Base-by-base conservation (phyloP, 2,797 vertebrate genomes). In the Valencia hispanica region DNA sequence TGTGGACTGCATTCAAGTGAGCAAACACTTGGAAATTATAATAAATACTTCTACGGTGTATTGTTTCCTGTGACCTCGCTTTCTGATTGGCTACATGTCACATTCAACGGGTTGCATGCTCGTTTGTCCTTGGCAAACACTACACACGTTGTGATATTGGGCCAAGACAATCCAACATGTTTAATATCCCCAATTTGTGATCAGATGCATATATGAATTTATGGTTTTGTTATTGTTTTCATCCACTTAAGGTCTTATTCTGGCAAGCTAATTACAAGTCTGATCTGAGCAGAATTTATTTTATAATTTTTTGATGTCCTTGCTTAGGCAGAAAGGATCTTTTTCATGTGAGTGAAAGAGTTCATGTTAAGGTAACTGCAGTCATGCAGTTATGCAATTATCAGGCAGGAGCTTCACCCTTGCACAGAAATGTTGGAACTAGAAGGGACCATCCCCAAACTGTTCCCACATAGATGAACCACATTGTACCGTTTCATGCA, bases 271-370 rank as follows among this genome's bases (percentile, higher is more conserved):
- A 59, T 59, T 59, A 30, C 30, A 59, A 7, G 32, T 63, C 8
- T 8, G 3, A 2, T 20, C 17, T 63, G 59, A 61, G 15, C 15
- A 63, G 59, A 63, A 63, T 34, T 34, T 63, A 34, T 63, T 63
- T 34, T 10, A 10, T 36, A 18, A 63, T 36, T 63, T 63, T 36
- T 36, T 34, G 3, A 32, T 20, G 22, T 39, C 2, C n/a, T 45
- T 55, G 59, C 22, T 53, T 51, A 9, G 57, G 36, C 34, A 43
- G 8, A 59, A 25, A 69, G 43, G 1, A 70, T 74, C 73, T 39
- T 41, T 79, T 72, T 73, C 25, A 45, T 77, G 22, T 65, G 32
- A 57, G 14, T 73, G 34, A 78, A 55, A 34, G 10, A 72, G 12
- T 22, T 74, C 41, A 70, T 50, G 34, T 43, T 45, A 70, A 63